These are phyloP conservation scores for Microchirus variegatus DNA, from an alignment of 2,797 vertebrate genomes.

Conservation along the genomic window DNA sequence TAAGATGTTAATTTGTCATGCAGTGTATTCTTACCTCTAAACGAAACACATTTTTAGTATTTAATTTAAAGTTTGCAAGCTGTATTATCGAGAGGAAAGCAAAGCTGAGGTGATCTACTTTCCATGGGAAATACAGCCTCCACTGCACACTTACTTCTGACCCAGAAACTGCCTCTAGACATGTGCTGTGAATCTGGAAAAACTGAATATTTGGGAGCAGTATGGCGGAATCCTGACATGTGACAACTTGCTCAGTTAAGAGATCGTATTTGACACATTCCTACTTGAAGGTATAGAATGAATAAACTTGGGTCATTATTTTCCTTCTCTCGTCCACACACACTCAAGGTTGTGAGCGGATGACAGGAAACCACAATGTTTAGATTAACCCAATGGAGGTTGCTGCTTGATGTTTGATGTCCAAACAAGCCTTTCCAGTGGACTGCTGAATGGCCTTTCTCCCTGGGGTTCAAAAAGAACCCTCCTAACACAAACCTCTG, in stretches of 20 bases:
- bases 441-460: conserved; percentile 60
- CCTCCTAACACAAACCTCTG: conserved; percentile 59
- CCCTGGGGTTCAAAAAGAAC: conserved; percentile 64
- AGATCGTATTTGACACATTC: conserved; percentile 17
- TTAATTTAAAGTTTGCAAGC: no score
- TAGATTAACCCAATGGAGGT: conserved; percentile 72
- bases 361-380: conserved; percentile 75
- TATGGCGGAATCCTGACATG: conserved; percentile 26
- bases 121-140: conserved; percentile 61
- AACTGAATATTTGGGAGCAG: conserved; percentile 37
- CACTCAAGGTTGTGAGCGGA: conserved; percentile 42
- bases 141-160: conserved; percentile 18
- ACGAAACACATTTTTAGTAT: conserved; percentile 2
- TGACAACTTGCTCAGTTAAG: conserved; percentile 31
- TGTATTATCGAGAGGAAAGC: no score
- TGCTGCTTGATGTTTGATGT: conserved; percentile 77
- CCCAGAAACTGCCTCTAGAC: conserved; percentile 27
- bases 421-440: conserved; percentile 74
- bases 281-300: conserved; percentile 8
- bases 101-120: conserved; percentile 26
- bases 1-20: neutral
- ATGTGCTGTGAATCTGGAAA: conserved; percentile 38
- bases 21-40: conserved; percentile 8
- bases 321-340: neutral
- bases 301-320: conserved; percentile 11